Conservation (phyloP, 2,888 invertebrate species). For the Drosophila limbata region DNA sequence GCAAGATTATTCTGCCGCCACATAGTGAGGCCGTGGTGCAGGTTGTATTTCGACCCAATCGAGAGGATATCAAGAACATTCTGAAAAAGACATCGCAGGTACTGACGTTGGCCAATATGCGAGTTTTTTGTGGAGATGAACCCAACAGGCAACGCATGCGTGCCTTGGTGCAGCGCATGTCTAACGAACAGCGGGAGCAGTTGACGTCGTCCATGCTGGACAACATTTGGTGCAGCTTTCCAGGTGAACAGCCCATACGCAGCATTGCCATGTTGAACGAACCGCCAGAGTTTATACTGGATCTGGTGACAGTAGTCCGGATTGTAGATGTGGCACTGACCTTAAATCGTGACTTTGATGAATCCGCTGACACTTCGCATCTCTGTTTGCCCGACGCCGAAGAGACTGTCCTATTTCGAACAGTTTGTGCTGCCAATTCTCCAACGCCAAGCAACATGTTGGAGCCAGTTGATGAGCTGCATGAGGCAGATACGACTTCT, state of each 20-base stretch:
- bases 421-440: constrained; percentile 75
- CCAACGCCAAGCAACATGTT: constrained; percentile 71
- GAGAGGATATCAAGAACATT: constrained; percentile 85
- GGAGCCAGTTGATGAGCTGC: constrained; percentile 76
- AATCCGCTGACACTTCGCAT: constrained; percentile 78
- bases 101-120: constrained; percentile 85
- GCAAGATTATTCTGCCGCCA: constrained; percentile 85
- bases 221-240: constrained; percentile 77
- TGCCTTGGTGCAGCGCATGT: constrained; percentile 76
- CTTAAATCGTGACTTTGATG: constrained; percentile 82
- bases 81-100: constrained; percentile 82
- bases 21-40: constrained; percentile 83
- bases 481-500: constrained; percentile 60
- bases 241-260: constrained; percentile 73
- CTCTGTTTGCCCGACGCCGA: constrained; percentile 82
- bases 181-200: constrained; percentile 72
- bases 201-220: constrained; percentile 72
- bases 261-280: constrained; percentile 78
- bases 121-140: constrained; percentile 86
- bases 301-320: constrained; percentile 78
- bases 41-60: constrained; percentile 85
- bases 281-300: constrained; percentile 75
- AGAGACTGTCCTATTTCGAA: constrained; percentile 84
- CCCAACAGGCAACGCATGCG: constrained; percentile 85
- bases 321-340: constrained; percentile 83